Evolutionary conservation across 2,888 invertebrate genomes (phyloP).

Genomic region (Cynaeus angustus): DNA sequence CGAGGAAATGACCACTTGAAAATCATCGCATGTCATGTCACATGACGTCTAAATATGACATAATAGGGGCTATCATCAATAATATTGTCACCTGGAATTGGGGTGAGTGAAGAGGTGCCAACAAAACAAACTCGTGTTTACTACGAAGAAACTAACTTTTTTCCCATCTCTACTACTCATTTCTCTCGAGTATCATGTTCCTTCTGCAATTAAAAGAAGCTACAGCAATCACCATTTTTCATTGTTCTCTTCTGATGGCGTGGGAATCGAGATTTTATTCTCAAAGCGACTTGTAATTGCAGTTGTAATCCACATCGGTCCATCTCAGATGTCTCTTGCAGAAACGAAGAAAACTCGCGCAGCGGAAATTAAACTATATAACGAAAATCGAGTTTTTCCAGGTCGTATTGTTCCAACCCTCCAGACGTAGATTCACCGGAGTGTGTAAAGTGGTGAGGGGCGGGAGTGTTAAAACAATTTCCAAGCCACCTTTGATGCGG

Average conservation of each 20-base stretch:
- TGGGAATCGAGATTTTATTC: conserved; percentile 20
- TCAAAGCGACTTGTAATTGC: conserved; percentile 46
- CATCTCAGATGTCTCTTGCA: conserved; percentile 37
- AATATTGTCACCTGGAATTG: conserved; percentile 8
- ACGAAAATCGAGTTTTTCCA: conserved; percentile 42
- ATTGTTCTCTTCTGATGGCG: conserved; percentile 3
- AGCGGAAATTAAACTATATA: conserved; percentile 49
- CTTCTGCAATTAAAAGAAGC: conserved; percentile 7
- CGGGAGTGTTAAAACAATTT: conserved; percentile 68
- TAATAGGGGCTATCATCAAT: conserved; percentile 28
- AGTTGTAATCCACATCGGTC: conserved; percentile 41
- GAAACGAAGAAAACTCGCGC: conserved; percentile 28
- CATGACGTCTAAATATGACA: conserved; percentile 25
- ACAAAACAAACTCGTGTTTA: not conserved
- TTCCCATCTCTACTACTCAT: not conserved
- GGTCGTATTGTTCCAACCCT: conserved; percentile 25
- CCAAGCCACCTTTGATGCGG: conserved; percentile 67
- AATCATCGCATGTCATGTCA: conserved; percentile 34
- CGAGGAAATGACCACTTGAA: conserved; percentile 37
- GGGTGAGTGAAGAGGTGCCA: not conserved
- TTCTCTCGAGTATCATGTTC: conserved; percentile 12
- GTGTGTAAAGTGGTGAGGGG: conserved; percentile 61
- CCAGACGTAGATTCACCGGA: conserved; percentile 51
- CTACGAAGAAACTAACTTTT: not conserved
- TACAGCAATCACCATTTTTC: conserved; percentile 1